phyloP scores from a whole-genome alignment of 2,797 vertebrate species.

The Chaunax sp. region DNA sequence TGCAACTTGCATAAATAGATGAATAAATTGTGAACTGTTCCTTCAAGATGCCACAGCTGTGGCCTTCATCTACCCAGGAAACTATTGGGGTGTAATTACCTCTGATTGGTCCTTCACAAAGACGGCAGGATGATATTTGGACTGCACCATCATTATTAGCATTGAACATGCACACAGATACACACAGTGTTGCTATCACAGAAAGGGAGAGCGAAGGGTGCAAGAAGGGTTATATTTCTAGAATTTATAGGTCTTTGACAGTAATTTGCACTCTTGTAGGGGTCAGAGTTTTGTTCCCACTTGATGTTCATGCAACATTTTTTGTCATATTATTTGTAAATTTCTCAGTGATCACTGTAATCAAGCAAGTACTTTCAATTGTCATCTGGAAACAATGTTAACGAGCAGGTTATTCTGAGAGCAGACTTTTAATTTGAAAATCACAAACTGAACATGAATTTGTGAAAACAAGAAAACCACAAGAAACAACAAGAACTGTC shows the following conservation, averaged over 20 bases:
- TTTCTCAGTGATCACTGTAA: background rate
- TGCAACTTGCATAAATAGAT: conserved; percentile 17
- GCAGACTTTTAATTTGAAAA: too few species aligned
- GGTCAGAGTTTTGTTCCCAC: too few species aligned
- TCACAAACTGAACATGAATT: too few species aligned
- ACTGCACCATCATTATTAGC: conserved; percentile 61
- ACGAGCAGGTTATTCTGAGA: background rate
- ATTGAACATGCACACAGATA: conserved; percentile 6
- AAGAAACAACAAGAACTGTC: too few species aligned
- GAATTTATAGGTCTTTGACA: too few species aligned
- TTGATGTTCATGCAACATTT: background rate
- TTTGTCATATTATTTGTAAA: background rate
- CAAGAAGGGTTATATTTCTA: background rate
- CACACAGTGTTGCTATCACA: conserved; percentile 1
- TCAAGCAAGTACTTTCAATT: background rate
- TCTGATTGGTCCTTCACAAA: conserved; percentile 72
- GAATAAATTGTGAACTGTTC: conserved; percentile 47
- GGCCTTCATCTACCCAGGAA: conserved; percentile 68
- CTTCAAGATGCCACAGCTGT: conserved; percentile 77
- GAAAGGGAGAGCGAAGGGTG: background rate
- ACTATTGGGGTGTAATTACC: conserved; percentile 74
- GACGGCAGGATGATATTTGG: conserved; percentile 62
- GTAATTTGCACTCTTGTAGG: too few species aligned
- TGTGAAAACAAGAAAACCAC: too few species aligned
- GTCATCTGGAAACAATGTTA: background rate